phyloP scores from a whole-genome alignment of 2,888 invertebrate species.

The Tineola bisselliella region DNA sequence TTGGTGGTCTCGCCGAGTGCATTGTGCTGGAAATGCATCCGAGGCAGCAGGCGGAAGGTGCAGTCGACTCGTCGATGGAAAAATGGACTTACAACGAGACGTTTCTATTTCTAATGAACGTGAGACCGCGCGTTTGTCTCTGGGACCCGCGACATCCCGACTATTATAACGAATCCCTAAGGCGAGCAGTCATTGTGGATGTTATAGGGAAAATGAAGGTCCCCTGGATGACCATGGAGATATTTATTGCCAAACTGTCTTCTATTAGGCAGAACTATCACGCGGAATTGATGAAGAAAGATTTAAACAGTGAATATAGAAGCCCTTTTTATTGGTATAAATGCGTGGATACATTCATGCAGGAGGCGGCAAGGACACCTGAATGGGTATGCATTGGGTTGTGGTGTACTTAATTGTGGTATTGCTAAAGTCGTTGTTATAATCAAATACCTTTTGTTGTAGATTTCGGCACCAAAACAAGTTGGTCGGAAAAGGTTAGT shows the following conservation, averaged over 20 bases:
- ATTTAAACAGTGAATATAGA: not conserved
- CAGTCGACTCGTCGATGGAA: not conserved
- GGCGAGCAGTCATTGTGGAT: not conserved
- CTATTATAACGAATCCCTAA: not conserved
- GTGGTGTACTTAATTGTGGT: not conserved
- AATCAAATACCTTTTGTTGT: too few relatives aligned
- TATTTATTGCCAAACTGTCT: not conserved
- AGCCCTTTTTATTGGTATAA: not conserved
- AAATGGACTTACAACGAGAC: not conserved
- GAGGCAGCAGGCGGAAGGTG: conserved; percentile 20
- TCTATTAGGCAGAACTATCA: not conserved
- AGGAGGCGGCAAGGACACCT: not conserved
- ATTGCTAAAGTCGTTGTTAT: not conserved
- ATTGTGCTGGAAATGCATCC: not conserved
- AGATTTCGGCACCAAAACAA: too few relatives aligned
- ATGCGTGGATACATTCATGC: not conserved
- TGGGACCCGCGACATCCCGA: not conserved
- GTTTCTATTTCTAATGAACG: not conserved
- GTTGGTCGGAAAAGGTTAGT: too few relatives aligned
- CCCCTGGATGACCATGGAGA: not conserved
- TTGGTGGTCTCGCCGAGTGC: conserved; percentile 1
- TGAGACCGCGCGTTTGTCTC: not conserved
- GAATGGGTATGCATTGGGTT: not conserved
- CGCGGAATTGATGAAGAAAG: not conserved
- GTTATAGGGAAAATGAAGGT: not conserved